These are phyloP conservation scores for Amyelois transitella DNA, from an alignment of 1,140 invertebrate species.

Conservation along the genomic window DNA sequence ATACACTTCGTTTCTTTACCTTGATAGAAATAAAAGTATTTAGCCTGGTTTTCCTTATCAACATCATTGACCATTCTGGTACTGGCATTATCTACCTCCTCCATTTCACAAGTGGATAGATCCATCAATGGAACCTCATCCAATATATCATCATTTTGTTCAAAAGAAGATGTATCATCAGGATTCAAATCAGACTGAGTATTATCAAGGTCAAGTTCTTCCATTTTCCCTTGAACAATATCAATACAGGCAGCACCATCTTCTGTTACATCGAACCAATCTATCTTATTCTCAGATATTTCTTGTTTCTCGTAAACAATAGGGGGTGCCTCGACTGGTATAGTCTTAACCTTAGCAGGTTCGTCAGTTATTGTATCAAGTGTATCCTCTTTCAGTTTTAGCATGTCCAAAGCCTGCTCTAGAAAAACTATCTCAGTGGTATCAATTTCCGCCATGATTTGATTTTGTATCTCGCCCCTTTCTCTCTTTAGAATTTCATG, in stretches of 20 bases:
- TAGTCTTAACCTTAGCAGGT: constrained; percentile 15
- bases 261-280: constrained; percentile 63
- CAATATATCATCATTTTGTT: constrained; percentile 24
- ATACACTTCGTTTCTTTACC: no score
- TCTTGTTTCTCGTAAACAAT: constrained; percentile 55
- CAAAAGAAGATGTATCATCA: constrained; percentile 43
- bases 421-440: constrained; percentile 90
- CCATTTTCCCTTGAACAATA: constrained; percentile 38
- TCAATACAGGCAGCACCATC: constrained; percentile 48
- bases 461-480: constrained; percentile 78
- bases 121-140: constrained; percentile 42
- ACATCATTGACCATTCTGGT: constrained; percentile 28
- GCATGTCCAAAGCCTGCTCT: constrained; percentile 79
- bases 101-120: constrained; percentile 11
- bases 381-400: constrained; percentile 44
- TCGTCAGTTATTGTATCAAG: constrained; percentile 33
- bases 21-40: constrained; percentile 92
- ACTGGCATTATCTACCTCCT: constrained; percentile 21
- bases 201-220: constrained; percentile 25
- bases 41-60: constrained; percentile 66
- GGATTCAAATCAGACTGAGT: constrained; percentile 45
- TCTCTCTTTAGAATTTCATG: constrained; percentile 83
- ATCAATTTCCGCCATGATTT: constrained; percentile 78
- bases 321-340: constrained; percentile 20
- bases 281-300: constrained; percentile 43